These are phyloP conservation scores for Euphydryas editha DNA, from an alignment of 2,888 invertebrate genomes.

Conservation along the genomic window DNA sequence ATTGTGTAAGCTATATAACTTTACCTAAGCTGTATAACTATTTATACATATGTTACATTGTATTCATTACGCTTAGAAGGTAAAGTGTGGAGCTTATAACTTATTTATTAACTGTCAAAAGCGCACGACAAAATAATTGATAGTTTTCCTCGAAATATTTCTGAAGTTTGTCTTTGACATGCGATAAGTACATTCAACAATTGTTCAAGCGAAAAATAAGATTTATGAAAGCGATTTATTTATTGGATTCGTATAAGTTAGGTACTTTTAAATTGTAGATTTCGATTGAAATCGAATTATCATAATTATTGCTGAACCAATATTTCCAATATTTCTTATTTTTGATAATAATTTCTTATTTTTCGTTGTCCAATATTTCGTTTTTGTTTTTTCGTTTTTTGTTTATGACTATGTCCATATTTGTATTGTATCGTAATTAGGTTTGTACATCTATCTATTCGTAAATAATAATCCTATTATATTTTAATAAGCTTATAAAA, in stretches of 20 bases:
- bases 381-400: too few species aligned
- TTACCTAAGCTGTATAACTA: too few species aligned
- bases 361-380: too few species aligned
- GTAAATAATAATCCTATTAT: too few species aligned
- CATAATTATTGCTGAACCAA: not conserved
- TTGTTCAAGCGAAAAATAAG: constrained; percentile 29
- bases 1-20: too few species aligned
- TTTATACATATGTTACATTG: too few species aligned
- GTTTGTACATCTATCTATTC: too few species aligned
- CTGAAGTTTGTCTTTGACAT: constrained; percentile 35
- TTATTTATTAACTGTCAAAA: constrained; percentile 24
- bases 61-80: not conserved
- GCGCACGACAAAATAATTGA: constrained; percentile 15
- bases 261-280: not conserved
- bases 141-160: constrained; percentile 25
- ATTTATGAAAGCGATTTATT: constrained; percentile 19
- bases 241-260: not conserved
- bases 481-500: too few species aligned
- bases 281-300: not conserved
- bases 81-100: not conserved
- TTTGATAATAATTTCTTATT: not conserved
- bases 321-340: not conserved
- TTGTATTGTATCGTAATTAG: too few species aligned
- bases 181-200: constrained; percentile 28
- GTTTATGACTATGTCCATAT: too few species aligned